These are phyloP conservation scores for Tipula helvola DNA, from an alignment of 2,888 invertebrate genomes.

Conservation along the genomic window DNA sequence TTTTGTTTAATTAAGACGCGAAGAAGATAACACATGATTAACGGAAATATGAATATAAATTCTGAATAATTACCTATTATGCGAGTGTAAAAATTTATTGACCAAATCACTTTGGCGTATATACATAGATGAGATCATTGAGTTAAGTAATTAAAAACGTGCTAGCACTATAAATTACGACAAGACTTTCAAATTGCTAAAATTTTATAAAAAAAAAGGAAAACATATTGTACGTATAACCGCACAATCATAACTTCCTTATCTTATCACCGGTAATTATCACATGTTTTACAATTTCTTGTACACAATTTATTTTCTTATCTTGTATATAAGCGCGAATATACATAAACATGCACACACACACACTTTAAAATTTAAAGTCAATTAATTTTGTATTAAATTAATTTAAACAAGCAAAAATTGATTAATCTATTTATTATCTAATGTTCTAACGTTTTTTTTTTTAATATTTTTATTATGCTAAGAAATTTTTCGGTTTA, in stretches of 20 bases:
- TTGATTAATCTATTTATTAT: not conserved
- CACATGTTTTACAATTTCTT: not conserved
- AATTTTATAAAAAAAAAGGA: too few species aligned
- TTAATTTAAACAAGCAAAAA: not conserved
- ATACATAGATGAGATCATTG: not conserved
- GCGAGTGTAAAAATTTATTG: not conserved
- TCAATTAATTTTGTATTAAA: not conserved
- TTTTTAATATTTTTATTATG: not conserved
- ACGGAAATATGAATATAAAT: too few species aligned
- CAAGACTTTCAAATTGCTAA: too few species aligned
- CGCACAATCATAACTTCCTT: not conserved
- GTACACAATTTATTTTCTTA: not conserved
- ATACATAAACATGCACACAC: not conserved
- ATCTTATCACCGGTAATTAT: not conserved
- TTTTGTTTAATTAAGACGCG: too few species aligned
- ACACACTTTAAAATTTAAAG: not conserved
- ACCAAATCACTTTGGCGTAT: not conserved
- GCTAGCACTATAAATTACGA: too few species aligned
- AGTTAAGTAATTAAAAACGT: not conserved
- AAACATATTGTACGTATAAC: not conserved
- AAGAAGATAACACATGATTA: too few species aligned
- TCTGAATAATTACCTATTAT: too few species aligned
- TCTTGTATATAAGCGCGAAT: not conserved
- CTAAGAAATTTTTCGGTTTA: not conserved
- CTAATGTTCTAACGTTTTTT: not conserved